A percentile compares a stretch with the other conserved stretches of the same genome.
These are phyloP conservation scores for Gobius niger DNA, from an alignment of 2,113 vertebrate genomes.

Conservation along the genomic window DNA sequence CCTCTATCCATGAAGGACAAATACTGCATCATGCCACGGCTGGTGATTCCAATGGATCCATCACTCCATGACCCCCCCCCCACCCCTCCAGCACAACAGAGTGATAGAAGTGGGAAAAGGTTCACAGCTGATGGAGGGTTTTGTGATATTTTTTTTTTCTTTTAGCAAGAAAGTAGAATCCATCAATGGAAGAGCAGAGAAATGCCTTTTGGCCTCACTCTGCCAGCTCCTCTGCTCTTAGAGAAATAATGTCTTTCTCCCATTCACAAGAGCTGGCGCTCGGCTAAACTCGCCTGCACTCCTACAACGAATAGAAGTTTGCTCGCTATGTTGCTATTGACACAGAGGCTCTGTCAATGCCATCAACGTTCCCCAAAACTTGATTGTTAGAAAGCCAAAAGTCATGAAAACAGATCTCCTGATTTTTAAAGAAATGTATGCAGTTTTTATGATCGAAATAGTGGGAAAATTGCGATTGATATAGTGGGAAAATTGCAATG, in stretches of 20 bases:
- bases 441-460: too few species aligned
- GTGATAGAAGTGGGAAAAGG: constrained; percentile 1
- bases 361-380: too few species aligned
- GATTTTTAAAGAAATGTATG: too few species aligned
- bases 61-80: neutral
- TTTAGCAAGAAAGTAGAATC: neutral
- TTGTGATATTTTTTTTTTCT: neutral
- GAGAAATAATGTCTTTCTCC: constrained; percentile 7
- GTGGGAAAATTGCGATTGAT: too few species aligned
- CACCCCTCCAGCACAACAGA: neutral
- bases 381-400: too few species aligned
- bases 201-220: constrained; percentile 10
- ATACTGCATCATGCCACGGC: constrained; percentile 2
- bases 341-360: too few species aligned
- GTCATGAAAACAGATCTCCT: too few species aligned
- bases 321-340: too few species aligned
- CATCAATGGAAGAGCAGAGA: constrained; percentile 9
- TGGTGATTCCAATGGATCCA: neutral
- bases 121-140: neutral
- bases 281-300: neutral
- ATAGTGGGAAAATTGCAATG: too few species aligned
- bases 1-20: neutral
- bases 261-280: neutral
- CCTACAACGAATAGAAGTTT: neutral
- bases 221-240: neutral